Percentiles rank a stretch among this genome's conserved stretches.
These are phyloP conservation scores for Poeciliopsis turneri DNA, from an alignment of 2,797 vertebrate species.

Conservation along the genomic window DNA sequence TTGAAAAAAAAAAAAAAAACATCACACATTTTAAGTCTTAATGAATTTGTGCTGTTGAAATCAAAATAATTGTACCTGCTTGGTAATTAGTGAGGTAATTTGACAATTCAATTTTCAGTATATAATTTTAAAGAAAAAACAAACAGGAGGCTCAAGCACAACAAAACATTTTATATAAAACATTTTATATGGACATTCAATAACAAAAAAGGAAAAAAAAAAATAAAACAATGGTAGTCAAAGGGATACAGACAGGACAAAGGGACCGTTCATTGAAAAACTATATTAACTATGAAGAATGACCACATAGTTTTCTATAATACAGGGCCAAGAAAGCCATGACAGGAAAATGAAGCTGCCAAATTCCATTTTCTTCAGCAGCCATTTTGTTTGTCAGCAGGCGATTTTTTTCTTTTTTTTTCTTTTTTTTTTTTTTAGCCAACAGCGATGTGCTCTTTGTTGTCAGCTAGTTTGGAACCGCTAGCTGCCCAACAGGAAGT, in stretches of 20 bases:
- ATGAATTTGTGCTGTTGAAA: background rate
- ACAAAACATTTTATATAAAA: constrained; percentile 84
- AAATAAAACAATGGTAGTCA: constrained; percentile 43
- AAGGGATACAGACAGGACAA: constrained; percentile 42
- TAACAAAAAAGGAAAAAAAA: constrained; percentile 76
- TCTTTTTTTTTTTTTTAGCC: constrained; percentile 37
- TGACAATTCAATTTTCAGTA: background rate
- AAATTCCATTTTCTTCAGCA: constrained; percentile 43
- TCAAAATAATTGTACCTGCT: background rate
- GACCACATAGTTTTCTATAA: constrained; percentile 71
- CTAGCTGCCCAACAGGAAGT: constrained; percentile 62
- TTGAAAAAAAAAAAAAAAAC: background rate
- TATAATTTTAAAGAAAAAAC: constrained; percentile 44
- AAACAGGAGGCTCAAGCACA: constrained; percentile 62
- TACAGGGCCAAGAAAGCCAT: constrained; percentile 71
- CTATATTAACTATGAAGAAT: constrained; percentile 74
- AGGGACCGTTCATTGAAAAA: constrained; percentile 73
- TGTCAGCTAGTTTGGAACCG: constrained; percentile 43
- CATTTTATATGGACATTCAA: constrained; percentile 86
- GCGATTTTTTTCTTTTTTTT: constrained; percentile 15
- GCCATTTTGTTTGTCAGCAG: constrained; percentile 59
- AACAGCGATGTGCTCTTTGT: constrained; percentile 69
- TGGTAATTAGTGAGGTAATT: background rate
- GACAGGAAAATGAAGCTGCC: constrained; percentile 60
- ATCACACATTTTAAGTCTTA: no score